Percentiles rank a stretch among this genome's conserved stretches.
Conservation (phyloP, 2,888 invertebrate species). For the Eurytoma adleriae region DNA sequence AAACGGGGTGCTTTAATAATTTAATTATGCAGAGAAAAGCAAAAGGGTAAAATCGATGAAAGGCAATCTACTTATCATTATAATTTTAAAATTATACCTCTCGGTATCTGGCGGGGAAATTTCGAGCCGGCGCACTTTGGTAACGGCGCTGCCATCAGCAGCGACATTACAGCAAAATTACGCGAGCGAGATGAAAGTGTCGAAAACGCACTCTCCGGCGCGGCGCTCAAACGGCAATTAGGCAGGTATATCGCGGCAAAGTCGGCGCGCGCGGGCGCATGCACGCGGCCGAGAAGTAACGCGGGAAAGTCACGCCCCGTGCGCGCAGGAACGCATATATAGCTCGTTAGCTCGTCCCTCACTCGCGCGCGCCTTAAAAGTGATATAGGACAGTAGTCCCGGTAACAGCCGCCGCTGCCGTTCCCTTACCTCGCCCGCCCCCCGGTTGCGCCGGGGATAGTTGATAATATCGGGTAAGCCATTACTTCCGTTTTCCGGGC, state of each 20-base stretch:
- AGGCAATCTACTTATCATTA: too few relatives aligned
- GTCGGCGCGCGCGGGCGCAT: background rate
- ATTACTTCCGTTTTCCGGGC: conserved; percentile 71
- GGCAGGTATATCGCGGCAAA: background rate
- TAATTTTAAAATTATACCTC: too few relatives aligned
- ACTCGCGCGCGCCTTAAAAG: conserved; percentile 61
- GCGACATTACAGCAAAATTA: conserved; percentile 1
- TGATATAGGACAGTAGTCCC: conserved; percentile 62
- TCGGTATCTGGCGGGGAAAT: too few relatives aligned
- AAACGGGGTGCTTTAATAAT: too few relatives aligned
- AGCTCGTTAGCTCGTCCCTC: conserved; percentile 34
- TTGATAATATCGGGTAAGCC: conserved; percentile 74
- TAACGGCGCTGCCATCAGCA: too few relatives aligned
- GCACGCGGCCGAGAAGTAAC: conserved; percentile 34
- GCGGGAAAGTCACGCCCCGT: conserved; percentile 35
- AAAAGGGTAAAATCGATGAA: too few relatives aligned
- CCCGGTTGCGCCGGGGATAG: conserved; percentile 42
- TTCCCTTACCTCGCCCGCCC: background rate
- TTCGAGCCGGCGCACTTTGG: too few relatives aligned
- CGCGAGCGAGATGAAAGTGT: background rate
- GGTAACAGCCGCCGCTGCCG: conserved; percentile 46
- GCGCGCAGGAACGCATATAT: conserved; percentile 22
- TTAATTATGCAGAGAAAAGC: too few relatives aligned
- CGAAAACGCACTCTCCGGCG: too few relatives aligned
- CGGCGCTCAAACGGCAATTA: too few relatives aligned